These are phyloP conservation scores for Pseudococcus jackbeardsleyi DNA, from an alignment of 2,888 invertebrate species.

Conservation along the genomic window DNA sequence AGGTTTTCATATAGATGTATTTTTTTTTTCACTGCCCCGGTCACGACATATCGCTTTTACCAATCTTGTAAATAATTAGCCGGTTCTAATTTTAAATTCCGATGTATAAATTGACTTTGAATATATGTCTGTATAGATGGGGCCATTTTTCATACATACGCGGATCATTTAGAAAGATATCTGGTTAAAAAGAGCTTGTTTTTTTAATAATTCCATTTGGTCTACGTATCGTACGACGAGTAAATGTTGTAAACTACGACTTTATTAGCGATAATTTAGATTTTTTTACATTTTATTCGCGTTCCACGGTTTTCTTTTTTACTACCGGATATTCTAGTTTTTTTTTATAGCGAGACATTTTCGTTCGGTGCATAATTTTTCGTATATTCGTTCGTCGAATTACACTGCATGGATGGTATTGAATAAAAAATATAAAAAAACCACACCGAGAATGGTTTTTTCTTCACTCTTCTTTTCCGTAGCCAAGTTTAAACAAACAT, in stretches of 20 bases:
- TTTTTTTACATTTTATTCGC: constrained; percentile 50
- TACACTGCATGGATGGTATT: neutral
- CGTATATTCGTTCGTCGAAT: constrained; percentile 15
- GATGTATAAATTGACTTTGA: neutral
- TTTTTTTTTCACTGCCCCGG: neutral
- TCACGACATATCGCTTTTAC: neutral
- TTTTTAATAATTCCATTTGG: neutral
- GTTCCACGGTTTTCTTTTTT: constrained; percentile 10
- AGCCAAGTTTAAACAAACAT: constrained; percentile 30
- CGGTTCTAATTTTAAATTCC: constrained; percentile 17
- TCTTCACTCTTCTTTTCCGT: neutral
- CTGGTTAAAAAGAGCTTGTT: neutral
- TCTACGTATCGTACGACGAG: neutral
- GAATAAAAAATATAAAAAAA: constrained; percentile 5
- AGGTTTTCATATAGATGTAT: neutral
- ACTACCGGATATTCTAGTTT: constrained; percentile 50
- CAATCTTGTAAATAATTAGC: constrained; percentile 22
- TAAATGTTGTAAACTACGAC: constrained; percentile 1
- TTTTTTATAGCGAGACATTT: constrained; percentile 49
- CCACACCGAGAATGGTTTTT: neutral
- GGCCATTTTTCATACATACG: neutral
- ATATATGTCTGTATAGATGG: neutral
- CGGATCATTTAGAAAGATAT: neutral
- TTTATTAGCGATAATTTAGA: constrained; percentile 45
- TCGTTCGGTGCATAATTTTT: constrained; percentile 39